A percentile compares a stretch with the other conserved stretches of the same genome.
Evolutionary conservation across 2,797 vertebrate genomes (phyloP).

Genomic region (Tokudaia muenninki): DNA sequence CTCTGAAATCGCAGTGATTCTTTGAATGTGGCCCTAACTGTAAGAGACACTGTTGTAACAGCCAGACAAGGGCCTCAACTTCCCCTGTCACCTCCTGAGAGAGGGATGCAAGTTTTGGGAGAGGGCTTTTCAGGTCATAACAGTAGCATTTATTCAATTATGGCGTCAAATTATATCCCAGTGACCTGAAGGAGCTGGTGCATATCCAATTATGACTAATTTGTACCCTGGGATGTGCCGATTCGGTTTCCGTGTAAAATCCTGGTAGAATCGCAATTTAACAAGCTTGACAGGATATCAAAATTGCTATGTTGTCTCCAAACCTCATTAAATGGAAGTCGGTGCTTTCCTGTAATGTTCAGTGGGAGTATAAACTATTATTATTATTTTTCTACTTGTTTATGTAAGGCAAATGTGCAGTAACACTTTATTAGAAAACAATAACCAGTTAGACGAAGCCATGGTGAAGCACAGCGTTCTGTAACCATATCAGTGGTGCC

Average conservation of each 20-base stretch:
- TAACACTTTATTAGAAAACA: constrained; percentile 51
- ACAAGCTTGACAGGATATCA: constrained; percentile 78
- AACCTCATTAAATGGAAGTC: constrained; percentile 74
- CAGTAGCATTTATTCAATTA: constrained; percentile 74
- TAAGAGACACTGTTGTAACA: not conserved
- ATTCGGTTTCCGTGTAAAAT: constrained; percentile 71
- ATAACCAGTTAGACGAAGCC: not conserved
- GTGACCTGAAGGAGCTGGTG: constrained; percentile 73
- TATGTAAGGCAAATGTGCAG: constrained; percentile 60
- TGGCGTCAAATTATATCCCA: constrained; percentile 70
- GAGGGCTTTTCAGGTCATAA: constrained; percentile 59
- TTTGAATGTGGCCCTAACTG: not conserved
- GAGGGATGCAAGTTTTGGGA: constrained; percentile 48
- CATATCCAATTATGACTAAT: constrained; percentile 78
- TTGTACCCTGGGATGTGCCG: constrained; percentile 68
- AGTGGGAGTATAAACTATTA: constrained; percentile 54
- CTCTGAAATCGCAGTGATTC: not conserved
- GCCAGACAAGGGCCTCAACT: not conserved
- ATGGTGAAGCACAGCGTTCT: not conserved
- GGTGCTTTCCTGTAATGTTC: constrained; percentile 65
- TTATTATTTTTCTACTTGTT: constrained; percentile 73
- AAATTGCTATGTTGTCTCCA: constrained; percentile 75
- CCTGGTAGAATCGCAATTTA: constrained; percentile 72
- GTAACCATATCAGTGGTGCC: not conserved
- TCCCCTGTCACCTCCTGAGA: not conserved